Evolutionary conservation across 2,113 vertebrate genomes (phyloP).

Genomic region (Gnathonemus echidnorhynchus): DNA sequence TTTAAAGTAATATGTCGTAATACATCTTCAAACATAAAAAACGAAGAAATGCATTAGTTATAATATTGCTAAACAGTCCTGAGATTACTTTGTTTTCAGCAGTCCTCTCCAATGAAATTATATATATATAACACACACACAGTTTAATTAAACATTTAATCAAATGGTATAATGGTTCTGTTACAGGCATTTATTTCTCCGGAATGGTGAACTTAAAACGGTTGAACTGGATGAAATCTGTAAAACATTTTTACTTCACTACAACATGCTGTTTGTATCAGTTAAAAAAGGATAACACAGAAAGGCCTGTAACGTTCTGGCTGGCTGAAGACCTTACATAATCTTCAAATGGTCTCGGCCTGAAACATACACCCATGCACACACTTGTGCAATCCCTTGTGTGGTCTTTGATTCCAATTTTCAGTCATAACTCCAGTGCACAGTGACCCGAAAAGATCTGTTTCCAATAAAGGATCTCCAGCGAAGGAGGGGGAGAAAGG

Average conservation of each 20-base stretch:
- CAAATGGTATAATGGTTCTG: background rate
- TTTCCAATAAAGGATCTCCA: constrained; percentile 38
- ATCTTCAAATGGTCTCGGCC: background rate
- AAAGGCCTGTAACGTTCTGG: constrained; percentile 1
- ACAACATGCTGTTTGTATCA: background rate
- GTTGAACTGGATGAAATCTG: background rate
- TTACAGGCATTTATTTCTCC: background rate
- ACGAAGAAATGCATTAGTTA: background rate
- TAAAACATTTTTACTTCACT: background rate
- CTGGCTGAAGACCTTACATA: constrained; percentile 16
- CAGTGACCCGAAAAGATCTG: constrained; percentile 29
- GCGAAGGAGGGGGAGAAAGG: background rate
- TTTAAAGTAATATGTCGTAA: background rate
- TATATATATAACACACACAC: too few relatives aligned
- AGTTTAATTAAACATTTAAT: background rate
- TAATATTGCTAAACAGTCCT: background rate
- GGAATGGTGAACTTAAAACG: background rate
- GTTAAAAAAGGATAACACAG: background rate
- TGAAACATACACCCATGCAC: background rate
- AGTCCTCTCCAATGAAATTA: background rate
- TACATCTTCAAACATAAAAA: background rate
- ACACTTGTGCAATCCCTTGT: constrained; percentile 19
- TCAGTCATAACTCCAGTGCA: constrained; percentile 25
- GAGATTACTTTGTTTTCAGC: background rate
- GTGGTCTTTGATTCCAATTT: constrained; percentile 25